A percentile compares a stretch with the other conserved stretches of the same genome.
phyloP scores from a whole-genome alignment of 2,113 vertebrate species.

The Pogonocichla stellata region DNA sequence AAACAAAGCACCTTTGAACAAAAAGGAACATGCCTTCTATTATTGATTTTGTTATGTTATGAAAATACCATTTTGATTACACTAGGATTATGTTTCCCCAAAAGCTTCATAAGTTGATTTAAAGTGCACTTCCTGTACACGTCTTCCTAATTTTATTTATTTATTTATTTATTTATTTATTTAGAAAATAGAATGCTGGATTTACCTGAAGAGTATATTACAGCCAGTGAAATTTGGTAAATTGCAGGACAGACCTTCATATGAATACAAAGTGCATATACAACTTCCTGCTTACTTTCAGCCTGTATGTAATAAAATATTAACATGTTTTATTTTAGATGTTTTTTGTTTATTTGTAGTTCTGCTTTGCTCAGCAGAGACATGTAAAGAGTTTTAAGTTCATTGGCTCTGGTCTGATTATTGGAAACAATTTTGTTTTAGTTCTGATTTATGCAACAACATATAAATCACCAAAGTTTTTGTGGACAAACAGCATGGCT shows the following conservation, averaged over 20 bases:
- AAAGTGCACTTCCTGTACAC: not conserved
- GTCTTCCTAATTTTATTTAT: slow-evolving; percentile 22
- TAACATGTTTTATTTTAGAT: not conserved
- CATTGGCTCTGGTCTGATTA: not conserved
- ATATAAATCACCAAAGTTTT: slow-evolving; percentile 49
- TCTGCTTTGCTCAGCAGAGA: slow-evolving; percentile 15
- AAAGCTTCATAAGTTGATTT: slow-evolving; percentile 43
- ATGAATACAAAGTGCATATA: not conserved
- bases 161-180: slow-evolving; percentile 12
- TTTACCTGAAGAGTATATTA: not conserved
- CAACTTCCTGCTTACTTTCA: not conserved
- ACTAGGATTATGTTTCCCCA: slow-evolving; percentile 3
- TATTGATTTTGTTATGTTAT: slow-evolving; percentile 69
- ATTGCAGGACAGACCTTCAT: not conserved
- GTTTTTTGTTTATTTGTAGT: not conserved
- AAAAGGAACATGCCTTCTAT: slow-evolving; percentile 70
- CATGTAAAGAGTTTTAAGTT: slow-evolving; percentile 14
- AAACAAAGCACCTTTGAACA: slow-evolving; percentile 74
- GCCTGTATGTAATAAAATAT: not conserved
- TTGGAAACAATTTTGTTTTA: slow-evolving; percentile 59
- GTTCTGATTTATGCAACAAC: slow-evolving; percentile 44
- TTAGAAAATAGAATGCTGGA: not conserved
- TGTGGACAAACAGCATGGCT: slow-evolving; percentile 18
- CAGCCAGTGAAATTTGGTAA: not conserved
- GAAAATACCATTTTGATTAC: slow-evolving; percentile 62